A percentile compares a stretch with the other conserved stretches of the same genome.
Evolutionary conservation across 2,113 vertebrate genomes (phyloP).

Genomic region (Benitochromis conjunctus): DNA sequence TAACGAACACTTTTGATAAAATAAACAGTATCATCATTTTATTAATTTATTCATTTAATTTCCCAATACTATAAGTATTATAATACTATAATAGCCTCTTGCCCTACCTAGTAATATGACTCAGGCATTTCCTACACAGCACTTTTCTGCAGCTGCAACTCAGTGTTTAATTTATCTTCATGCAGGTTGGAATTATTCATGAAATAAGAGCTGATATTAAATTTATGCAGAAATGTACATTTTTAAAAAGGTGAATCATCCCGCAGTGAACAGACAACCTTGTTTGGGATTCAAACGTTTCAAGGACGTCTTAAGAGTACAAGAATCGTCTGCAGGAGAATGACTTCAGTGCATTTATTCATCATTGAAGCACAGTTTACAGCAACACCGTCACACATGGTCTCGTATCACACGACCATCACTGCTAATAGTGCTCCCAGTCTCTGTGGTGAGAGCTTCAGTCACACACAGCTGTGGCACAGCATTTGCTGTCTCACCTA

Average conservation of each 20-base stretch:
- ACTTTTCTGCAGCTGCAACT: neutral
- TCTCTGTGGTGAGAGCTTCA: conserved; percentile 1
- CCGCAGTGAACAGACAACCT: neutral
- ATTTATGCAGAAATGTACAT: neutral
- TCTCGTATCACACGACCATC: conserved; percentile 6
- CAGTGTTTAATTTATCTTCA: neutral
- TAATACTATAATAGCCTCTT: neutral
- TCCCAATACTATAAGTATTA: neutral
- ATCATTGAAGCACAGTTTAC: neutral
- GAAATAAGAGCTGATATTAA: neutral
- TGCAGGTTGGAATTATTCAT: neutral
- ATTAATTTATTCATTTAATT: no score
- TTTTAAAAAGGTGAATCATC: neutral
- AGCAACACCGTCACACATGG: conserved; percentile 17
- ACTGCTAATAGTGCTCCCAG: conserved; percentile 33
- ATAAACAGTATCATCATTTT: neutral
- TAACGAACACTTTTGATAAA: neutral
- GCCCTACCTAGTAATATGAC: neutral
- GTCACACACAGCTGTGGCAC: neutral
- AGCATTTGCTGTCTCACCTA: neutral
- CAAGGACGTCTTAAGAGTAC: neutral
- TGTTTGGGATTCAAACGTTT: neutral
- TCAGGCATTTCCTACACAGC: neutral
- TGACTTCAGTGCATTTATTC: neutral
- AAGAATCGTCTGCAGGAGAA: neutral